These are phyloP conservation scores for Plutella xylostella DNA, from an alignment of 2,888 invertebrate genomes.

Conservation along the genomic window DNA sequence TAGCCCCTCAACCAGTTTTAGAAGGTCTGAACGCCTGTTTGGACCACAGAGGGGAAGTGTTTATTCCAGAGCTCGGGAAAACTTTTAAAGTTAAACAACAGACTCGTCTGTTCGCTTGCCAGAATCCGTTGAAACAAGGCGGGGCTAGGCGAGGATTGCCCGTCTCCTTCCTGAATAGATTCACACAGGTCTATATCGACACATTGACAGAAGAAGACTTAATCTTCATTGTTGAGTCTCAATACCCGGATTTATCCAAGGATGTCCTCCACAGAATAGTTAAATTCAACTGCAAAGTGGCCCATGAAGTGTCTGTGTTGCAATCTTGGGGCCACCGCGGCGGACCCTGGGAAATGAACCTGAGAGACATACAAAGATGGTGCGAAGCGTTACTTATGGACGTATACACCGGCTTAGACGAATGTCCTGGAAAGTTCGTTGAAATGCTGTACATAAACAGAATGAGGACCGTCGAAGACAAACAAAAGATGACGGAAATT, in stretches of 20 bases:
- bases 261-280: conserved; percentile 79
- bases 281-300: conserved; percentile 78
- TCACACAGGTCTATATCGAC: conserved; percentile 87
- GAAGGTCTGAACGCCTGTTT: conserved; percentile 99
- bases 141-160: conserved; percentile 96
- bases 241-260: conserved; percentile 72
- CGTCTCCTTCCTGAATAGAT: conserved; percentile 96
- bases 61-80: conserved; percentile 92
- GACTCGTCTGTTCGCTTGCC: conserved; percentile 95
- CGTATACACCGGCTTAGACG: conserved; percentile 26
- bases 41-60: conserved; percentile 97
- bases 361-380: conserved; percentile 95
- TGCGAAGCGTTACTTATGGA: conserved; percentile 77
- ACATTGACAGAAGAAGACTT: conserved; percentile 76
- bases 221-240: conserved; percentile 72
- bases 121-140: conserved; percentile 96
- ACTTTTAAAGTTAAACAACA: conserved; percentile 81
- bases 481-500: conserved; percentile 71
- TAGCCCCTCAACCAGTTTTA: conserved; percentile 97
- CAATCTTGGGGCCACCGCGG: conserved; percentile 83
- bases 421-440: conserved; percentile 73
- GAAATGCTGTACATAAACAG: conserved; percentile 88
- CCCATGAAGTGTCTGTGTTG: conserved; percentile 72
- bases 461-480: conserved; percentile 85
- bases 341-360: conserved; percentile 96